These are phyloP conservation scores for Agonum fuliginosum DNA, from an alignment of 2,888 invertebrate species.

Conservation along the genomic window DNA sequence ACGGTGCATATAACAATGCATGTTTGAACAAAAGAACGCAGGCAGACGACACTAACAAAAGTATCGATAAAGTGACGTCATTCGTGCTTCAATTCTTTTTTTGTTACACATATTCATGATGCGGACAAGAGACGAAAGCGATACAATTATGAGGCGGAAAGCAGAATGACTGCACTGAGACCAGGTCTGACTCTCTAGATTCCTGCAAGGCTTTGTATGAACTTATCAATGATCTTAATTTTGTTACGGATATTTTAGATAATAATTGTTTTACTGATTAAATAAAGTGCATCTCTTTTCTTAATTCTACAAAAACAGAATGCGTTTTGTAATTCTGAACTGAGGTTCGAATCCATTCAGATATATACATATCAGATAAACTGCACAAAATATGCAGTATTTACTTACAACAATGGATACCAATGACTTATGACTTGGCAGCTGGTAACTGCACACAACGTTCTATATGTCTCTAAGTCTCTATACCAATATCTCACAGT, in stretches of 20 bases:
- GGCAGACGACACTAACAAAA: constrained; percentile 59
- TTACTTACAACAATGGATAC: no score
- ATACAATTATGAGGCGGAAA: constrained; percentile 32
- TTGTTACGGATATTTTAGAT: not conserved
- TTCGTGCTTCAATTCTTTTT: constrained; percentile 49
- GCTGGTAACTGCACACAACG: no score
- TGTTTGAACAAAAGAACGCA: constrained; percentile 59
- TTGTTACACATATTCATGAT: constrained; percentile 54
- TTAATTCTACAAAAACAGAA: not conserved
- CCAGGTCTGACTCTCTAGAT: not conserved
- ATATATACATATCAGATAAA: no score
- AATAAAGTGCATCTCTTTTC: not conserved
- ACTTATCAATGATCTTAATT: constrained; percentile 32
- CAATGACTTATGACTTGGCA: no score
- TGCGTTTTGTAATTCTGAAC: not conserved
- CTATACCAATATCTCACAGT: no score
- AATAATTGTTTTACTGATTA: constrained; percentile 5
- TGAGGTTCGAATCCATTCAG: no score
- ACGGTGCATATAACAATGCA: constrained; percentile 58
- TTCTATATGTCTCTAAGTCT: no score
- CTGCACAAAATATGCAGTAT: no score
- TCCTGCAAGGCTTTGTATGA: not conserved
- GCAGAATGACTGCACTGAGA: constrained; percentile 27
- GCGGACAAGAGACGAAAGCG: constrained; percentile 27
- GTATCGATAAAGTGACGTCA: constrained; percentile 60